Conservation (phyloP, 2,888 invertebrate species). For the Stenurella melanura region DNA sequence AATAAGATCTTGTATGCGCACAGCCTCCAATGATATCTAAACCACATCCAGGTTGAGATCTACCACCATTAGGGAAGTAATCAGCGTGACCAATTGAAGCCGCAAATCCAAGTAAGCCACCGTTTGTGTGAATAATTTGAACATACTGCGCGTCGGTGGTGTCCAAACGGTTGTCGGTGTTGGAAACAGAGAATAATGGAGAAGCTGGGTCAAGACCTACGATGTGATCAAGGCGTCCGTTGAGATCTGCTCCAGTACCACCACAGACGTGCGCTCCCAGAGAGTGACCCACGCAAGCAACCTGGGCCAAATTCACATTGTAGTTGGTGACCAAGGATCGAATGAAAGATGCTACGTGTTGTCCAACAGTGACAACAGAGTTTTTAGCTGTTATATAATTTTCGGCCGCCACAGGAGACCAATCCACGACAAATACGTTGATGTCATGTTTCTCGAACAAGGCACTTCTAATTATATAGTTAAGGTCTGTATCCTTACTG, state of each 20-base stretch:
- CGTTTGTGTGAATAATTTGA: slow-evolving; percentile 67
- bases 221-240: slow-evolving; percentile 60
- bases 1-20: slow-evolving; percentile 72
- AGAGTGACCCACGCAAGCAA: slow-evolving; percentile 55
- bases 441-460: slow-evolving; percentile 58
- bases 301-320: slow-evolving; percentile 39
- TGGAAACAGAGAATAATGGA: slow-evolving; percentile 60
- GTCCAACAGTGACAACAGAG: slow-evolving; percentile 19
- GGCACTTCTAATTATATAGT: slow-evolving; percentile 58
- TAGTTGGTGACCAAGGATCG: slow-evolving; percentile 38
- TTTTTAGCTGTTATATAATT: slow-evolving; percentile 53
- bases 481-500: slow-evolving; percentile 58
- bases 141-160: slow-evolving; percentile 66
- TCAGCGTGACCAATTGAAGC: slow-evolving; percentile 60
- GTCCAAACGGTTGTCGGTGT: slow-evolving; percentile 64
- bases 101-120: slow-evolving; percentile 54
- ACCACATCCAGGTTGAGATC: slow-evolving; percentile 65
- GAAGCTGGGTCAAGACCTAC: slow-evolving; percentile 69
- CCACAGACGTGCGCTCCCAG: slow-evolving; percentile 67
- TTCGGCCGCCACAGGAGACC: slow-evolving; percentile 58
- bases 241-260: slow-evolving; percentile 52
- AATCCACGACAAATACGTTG: slow-evolving; percentile 69
- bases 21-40: slow-evolving; percentile 67
- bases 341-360: slow-evolving; percentile 2
- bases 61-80: slow-evolving; percentile 63